Evolutionary conservation across 2,797 vertebrate species (phyloP), one percentile per base, ranked within the genome.

Genomic region (Lacerta viridis): DNA sequence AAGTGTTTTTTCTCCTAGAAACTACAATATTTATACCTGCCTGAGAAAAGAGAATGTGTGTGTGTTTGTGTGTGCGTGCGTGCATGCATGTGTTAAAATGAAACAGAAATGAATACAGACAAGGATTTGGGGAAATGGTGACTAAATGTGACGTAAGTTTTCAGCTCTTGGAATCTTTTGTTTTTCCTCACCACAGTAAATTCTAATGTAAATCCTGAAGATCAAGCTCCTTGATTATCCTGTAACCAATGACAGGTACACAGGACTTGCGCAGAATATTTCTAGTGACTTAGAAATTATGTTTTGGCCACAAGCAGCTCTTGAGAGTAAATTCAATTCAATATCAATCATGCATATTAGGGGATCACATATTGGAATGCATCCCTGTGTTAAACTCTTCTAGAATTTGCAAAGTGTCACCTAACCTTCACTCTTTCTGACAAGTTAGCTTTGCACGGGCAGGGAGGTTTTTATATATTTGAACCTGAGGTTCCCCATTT

Each of bases 1-100:
- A 96, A 95, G 92, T 55, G 39, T 55, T 86, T 91, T 96, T 96
- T 94, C 90, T 96, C 92, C 95, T 95, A 97, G 95, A 95, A 96
- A 93, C 68, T 88, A 96, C 94, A 87, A 96, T 97, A 97, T 97
- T 97, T 97, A 97, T 97, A 97, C 96, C 95, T 97, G 96, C 94
- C 97, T 94, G 93, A 95, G 95, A 96, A 94, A 96, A 82, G 88
- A 95, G 93, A 95, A 94, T 96, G 87, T 95, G 92, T 92, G 83
- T 95, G 95, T 94, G 92, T 71, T 43, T 92, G 83, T 95, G 95
- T 94, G 93, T 46, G 33, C 33, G 86, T 96, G 87, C 95, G 92
- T 91, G 84, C 94, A 95, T 94, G 93, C 59, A 78, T 84, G 82
- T 84, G 86, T 92, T 94, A 90, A 92, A 94, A 82, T 75, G 92